phyloP scores from a whole-genome alignment of 2,888 invertebrate species.

The Pomacea canaliculata region DNA sequence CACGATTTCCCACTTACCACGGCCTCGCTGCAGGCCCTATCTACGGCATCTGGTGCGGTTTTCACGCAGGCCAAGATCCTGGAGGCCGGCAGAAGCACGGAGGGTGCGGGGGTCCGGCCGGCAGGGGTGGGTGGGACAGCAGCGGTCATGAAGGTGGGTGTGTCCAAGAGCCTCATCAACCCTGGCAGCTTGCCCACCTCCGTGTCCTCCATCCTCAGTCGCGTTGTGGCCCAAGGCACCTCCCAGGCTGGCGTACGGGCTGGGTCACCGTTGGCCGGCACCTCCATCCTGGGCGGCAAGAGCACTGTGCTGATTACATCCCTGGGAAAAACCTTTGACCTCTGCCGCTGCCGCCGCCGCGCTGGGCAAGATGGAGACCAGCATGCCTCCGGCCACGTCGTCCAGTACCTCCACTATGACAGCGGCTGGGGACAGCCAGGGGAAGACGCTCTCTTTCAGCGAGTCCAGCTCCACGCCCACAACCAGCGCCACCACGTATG shows the following conservation, averaged over 20 bases:
- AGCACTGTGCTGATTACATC: conserved; percentile 15
- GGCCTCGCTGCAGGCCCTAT: conserved; percentile 35
- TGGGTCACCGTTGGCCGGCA: conserved; percentile 14
- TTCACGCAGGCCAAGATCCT: conserved; percentile 11
- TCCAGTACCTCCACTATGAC: neutral
- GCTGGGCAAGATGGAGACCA: conserved; percentile 9
- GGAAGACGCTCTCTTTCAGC: conserved; percentile 51
- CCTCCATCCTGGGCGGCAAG: conserved; percentile 8
- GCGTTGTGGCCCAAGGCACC: conserved; percentile 13
- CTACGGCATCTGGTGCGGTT: neutral
- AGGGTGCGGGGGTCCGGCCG: neutral
- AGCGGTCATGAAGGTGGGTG: conserved; percentile 26
- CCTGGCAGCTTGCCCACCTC: conserved; percentile 8
- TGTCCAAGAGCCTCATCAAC: conserved; percentile 30
- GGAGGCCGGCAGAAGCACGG: neutral
- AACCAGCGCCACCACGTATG: conserved; percentile 12
- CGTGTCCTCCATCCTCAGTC: conserved; percentile 14
- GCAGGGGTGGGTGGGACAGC: conserved; percentile 4
- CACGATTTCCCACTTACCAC: conserved; percentile 62
- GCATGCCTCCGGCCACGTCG: neutral
- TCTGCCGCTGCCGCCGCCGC: conserved; percentile 8
- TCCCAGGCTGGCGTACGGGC: conserved; percentile 7
- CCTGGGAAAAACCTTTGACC: conserved; percentile 7
- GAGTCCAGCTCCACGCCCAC: neutral
- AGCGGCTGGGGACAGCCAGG: conserved; percentile 48